Conservation (phyloP, 2,797 vertebrate species). For the Chrysolophus pictus region DNA sequence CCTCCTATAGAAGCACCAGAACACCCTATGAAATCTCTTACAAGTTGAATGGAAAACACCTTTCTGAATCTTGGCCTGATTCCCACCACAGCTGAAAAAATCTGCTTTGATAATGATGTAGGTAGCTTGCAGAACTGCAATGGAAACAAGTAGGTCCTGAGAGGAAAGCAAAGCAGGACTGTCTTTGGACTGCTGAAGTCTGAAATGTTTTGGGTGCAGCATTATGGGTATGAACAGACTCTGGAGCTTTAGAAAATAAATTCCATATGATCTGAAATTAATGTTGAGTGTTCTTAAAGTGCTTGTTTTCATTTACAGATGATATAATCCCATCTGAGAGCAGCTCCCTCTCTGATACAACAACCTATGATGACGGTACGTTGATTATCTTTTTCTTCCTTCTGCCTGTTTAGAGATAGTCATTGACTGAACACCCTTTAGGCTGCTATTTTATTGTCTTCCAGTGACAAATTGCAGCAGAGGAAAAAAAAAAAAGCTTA, state of each 20-base stretch:
- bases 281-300: not conserved
- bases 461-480: not conserved
- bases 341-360: conserved; percentile 93
- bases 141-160: not conserved
- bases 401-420: not conserved
- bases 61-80: conserved; percentile 51
- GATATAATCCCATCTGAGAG: conserved; percentile 90
- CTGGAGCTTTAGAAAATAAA: not conserved
- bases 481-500: not conserved
- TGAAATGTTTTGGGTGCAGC: not conserved
- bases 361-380: conserved; percentile 92
- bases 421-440: not conserved
- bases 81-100: conserved; percentile 1
- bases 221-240: not conserved
- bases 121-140: not conserved
- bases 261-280: not conserved
- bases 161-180: not conserved
- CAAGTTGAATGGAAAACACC: conserved; percentile 36
- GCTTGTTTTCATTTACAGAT: conserved; percentile 81
- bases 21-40: conserved; percentile 46
- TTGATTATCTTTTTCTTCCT: not conserved
- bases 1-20: not conserved
- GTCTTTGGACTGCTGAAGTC: not conserved
- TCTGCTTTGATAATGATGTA: not conserved
- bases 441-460: not conserved